Base-by-base conservation (phyloP, 2,888 invertebrate genomes). In the Euzetes globulus region DNA sequence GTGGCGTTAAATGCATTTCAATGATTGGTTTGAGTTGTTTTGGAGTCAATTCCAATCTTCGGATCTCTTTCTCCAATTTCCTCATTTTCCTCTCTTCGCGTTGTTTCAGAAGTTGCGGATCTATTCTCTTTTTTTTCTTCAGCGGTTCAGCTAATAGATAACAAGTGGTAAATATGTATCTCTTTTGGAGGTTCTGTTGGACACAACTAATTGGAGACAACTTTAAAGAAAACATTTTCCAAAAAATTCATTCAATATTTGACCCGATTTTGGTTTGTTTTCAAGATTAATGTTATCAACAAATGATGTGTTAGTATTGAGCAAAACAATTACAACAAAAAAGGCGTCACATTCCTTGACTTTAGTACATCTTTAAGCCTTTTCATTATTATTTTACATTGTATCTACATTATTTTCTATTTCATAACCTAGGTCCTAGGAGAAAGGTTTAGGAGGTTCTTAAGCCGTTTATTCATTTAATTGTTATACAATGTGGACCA, bases 21-120 rank as follows among this genome's bases (percentile, higher is more conserved):
- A 90, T 90, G 58, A 98, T 87, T 0, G 97, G 95, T 83, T 97
- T 98, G 71, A 94, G 82, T 81, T 93, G 92, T 45, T 88, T 86
- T 0, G 91, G 88, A 84, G 88, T 88, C 81, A 89, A 93, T 81
- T 93, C 89, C 76, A 97, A 83, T 78, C 88, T 86, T 72, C 90
- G 85, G 77, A 97, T 95, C 82, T 89, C 89, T 81, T 92, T 95
- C 82, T 94, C 94, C 1, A 98, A 78, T 82, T 89, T 92, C 81
- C 87, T 91, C 78, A 88, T 88, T 77, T 87, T 90, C 72, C 92
- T 87, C 0, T 92, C 91, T 81, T 94, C 93, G 79, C 93, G 87
- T 19, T 89, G 88, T 82, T 88, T 90, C 0, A 93, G 78, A 41
- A 96, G 84, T 6, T 87, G 87, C 1, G 94, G 93, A 83, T 96